Evolutionary conservation across 2,113 vertebrate species (phyloP), one percentile per base, ranked within the genome.

Genomic region (Peromyscus californicus): DNA sequence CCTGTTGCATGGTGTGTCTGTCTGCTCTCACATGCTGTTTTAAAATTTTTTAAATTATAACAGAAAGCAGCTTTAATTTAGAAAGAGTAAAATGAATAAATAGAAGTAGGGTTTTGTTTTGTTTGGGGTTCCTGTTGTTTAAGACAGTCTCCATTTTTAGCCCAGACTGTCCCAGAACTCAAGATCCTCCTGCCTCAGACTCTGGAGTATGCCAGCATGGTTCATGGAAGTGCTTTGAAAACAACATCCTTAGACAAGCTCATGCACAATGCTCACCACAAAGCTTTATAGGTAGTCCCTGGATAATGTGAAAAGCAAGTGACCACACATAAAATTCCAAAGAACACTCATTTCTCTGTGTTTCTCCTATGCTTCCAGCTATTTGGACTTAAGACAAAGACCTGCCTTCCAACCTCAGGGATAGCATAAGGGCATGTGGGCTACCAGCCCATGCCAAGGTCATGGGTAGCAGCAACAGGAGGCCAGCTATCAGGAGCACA

Each of bases 81-180:
- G 65, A 95, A 96, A 90, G 2, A 96, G 63, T 19, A 91, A 70
- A 42, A 10, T 48, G n/a, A 51, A 87, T 51, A 54, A 51, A 63
- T 29, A 82, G 39, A 67, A 22, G 21, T 17, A 22, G 45, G 48
- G 22, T 57, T 72, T n/a, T 2, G 1, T 74, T 89, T 57, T 16
- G 67, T 26, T 72, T 89, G 5, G 29, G 45, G 31, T 48, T 67
- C 16, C 39, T 85, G 3, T 54, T 54, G 39, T 33, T 63, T 67
- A 85, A 45, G 7, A 45, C 24, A 33, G 19, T 69, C 83, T 86
- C 39, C 17, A 13, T 67, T 39, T 86, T 19, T 54, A 87, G 39
- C 63, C 57, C 26, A 84, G 42, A 11, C 45, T 67, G 2, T 15
- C 7, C 57, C 61, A 42, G 74, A 85, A 88, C 13, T 59, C 51